Percentiles rank a stretch among this genome's conserved stretches.
phyloP scores from a whole-genome alignment of 2,113 vertebrate genomes.

The Callospermophilus lateralis region DNA sequence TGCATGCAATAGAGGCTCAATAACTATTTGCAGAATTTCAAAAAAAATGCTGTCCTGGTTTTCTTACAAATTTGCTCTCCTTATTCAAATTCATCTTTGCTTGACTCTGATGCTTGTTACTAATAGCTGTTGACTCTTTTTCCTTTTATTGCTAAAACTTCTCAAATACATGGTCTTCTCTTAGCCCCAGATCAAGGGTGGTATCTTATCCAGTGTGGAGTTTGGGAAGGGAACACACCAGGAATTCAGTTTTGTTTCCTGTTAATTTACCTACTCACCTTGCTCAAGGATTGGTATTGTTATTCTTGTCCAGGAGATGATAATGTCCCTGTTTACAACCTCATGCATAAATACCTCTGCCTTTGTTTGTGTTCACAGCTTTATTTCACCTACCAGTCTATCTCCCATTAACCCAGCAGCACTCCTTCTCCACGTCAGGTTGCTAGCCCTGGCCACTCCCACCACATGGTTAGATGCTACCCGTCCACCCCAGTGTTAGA shows the following conservation, averaged over 20 bases:
- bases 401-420: neutral
- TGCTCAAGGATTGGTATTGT: neutral
- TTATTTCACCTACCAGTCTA: neutral
- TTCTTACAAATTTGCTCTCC: neutral
- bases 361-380: neutral
- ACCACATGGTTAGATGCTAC: neutral
- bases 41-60: too few species aligned
- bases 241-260: neutral
- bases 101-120: neutral
- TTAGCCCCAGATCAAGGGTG: neutral
- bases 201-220: neutral
- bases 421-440: too few species aligned
- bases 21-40: too few species aligned
- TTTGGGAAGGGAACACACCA: neutral
- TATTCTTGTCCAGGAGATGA: neutral
- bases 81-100: constrained; percentile 47
- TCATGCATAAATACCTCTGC: neutral
- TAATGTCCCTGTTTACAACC: neutral
- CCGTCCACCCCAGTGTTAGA: neutral
- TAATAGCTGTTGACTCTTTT: neutral
- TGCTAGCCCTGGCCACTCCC: neutral
- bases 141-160: neutral
- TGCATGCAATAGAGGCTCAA: too few species aligned
- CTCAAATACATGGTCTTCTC: neutral
- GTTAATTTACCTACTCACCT: neutral